Evolutionary conservation across 2,113 vertebrate species (phyloP), one percentile per base, ranked within the genome.

Genomic region (Anoura caudifer): DNA sequence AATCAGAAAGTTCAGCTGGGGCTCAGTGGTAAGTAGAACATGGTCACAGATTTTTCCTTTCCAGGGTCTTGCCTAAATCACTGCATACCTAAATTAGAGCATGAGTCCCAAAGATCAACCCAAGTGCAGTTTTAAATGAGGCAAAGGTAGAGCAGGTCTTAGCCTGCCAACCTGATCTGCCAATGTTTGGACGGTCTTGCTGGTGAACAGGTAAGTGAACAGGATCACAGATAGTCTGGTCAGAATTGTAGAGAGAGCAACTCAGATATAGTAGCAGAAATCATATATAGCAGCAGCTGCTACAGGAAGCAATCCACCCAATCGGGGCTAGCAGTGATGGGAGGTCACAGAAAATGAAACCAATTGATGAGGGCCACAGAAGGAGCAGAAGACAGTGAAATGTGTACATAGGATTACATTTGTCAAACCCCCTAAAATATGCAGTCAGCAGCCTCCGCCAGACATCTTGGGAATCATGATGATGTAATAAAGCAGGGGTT

Each of bases 1-100:
- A 96, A 87, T 38, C 20, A 70, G 75, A 84, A 95, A 47, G 54
- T 72, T 89, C 84, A 70, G 17, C 75, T 38, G 33, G 52, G 50
- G 38, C 52, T 92, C 75, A 28, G 31, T 22, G 33, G 11, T 31
- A 17, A 26, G 4, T 12, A 84, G 63, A 80, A 80, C 28, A 45
- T 59, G 24, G 19, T 47, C 33, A 56, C 1, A 54, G 50, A 26
- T 36, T 83, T 80, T 65, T 31, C 63, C 67, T 14, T 15, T n/a
- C 26, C 36, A 76, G 61, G 31, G 24, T 54, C 28, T 83, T 83
- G 17, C 41, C 69, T 75, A 31, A 67, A 47, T 87, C 50, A 52
- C 4, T 61, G 56, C 19, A 36, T 9, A 31, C 22, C 36, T 15
- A 54, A 36, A 69, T 69, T 38, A 83, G 69, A 61, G 47, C 22